Evolutionary conservation across 2,113 vertebrate genomes (phyloP).

Genomic region (Mugil cephalus): DNA sequence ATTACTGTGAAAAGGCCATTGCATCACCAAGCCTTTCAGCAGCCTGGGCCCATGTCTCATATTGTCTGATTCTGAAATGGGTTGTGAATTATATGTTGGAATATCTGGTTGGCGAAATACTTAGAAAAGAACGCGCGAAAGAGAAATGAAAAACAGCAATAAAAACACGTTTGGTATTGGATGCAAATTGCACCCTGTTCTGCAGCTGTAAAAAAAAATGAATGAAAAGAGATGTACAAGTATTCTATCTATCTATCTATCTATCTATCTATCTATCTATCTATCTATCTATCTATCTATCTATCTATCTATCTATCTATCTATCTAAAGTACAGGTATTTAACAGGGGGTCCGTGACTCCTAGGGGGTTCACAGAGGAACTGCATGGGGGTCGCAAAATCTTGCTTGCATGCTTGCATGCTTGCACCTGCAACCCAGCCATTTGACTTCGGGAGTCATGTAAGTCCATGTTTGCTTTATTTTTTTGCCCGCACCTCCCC

Average conservation of each 20-base stretch:
- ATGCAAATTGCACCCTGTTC: constrained; percentile 54
- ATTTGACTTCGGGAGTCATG: constrained; percentile 3
- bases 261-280: too few relatives aligned
- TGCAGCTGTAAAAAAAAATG: constrained; percentile 10
- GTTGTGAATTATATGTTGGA: constrained; percentile 44
- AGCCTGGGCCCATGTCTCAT: not conserved
- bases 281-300: too few relatives aligned
- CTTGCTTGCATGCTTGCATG: constrained; percentile 17
- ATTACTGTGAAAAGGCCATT: constrained; percentile 55
- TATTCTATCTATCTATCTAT: too few relatives aligned
- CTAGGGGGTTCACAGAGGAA: too few relatives aligned
- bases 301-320: too few relatives aligned
- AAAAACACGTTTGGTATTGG: constrained; percentile 54
- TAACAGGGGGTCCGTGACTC: too few relatives aligned
- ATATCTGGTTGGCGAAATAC: not conserved
- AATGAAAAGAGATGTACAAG: constrained; percentile 43
- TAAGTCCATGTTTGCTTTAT: not conserved
- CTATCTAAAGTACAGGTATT: too few relatives aligned
- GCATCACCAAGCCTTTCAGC: constrained; percentile 34
- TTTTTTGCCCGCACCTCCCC: not conserved
- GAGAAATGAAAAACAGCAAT: not conserved
- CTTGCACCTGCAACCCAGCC: not conserved
- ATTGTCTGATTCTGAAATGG: constrained; percentile 40
- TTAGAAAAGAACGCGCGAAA: not conserved
- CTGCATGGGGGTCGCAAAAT: too few relatives aligned